Evolutionary conservation across 2,113 vertebrate species (phyloP), one percentile per base, ranked within the genome.

Genomic region (Lethenteron camtschaticum): DNA sequence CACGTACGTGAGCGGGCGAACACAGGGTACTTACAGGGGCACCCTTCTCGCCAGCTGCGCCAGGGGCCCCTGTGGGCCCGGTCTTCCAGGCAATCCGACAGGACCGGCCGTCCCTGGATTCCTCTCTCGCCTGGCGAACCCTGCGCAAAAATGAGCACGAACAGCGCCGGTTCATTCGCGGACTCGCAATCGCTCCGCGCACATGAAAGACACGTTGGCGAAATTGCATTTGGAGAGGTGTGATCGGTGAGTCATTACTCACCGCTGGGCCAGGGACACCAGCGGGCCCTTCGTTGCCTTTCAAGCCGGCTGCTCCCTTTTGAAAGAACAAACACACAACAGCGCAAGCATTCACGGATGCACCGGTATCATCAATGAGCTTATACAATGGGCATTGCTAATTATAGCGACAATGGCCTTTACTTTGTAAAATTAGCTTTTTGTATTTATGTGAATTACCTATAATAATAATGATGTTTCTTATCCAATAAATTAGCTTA

Each of bases 11-110:
- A 63, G 59, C 16, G 13, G 13, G 59, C 1, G 9, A 16, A 66
- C 56, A 71, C 11, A 70, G 71, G 72, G n/a, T 71, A 82, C 85
- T 81, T 82, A 94, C 90, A 60, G 83, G 85, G 73, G 86, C 82
- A 71, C 90, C 90, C 74, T 88, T 95, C 78, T 95, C 89, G 13
- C 90, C 88, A 71, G 77, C 70, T 1, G 87, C 85, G 69, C 90
- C 90, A 2, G 80, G 73, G 85, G 80, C 2, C 90, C 89, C 58
- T 80, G 75, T 1, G 74, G 73, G 7, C 90, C 89, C 0, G 81
- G 73, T 9, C 83, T 84, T 9, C 90, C 90, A 0, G 88, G 88
- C 71, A 84, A 80, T 12, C 90, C 90, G 60, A 94, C 91, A 58
- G 81, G 81, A 11, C 90, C 90, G 7, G 82, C 83, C 0, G 81